Evolutionary conservation across 2,113 vertebrate genomes (phyloP), one percentile per base, ranked within the genome.

Genomic region (Hippocampus guttulatus): DNA sequence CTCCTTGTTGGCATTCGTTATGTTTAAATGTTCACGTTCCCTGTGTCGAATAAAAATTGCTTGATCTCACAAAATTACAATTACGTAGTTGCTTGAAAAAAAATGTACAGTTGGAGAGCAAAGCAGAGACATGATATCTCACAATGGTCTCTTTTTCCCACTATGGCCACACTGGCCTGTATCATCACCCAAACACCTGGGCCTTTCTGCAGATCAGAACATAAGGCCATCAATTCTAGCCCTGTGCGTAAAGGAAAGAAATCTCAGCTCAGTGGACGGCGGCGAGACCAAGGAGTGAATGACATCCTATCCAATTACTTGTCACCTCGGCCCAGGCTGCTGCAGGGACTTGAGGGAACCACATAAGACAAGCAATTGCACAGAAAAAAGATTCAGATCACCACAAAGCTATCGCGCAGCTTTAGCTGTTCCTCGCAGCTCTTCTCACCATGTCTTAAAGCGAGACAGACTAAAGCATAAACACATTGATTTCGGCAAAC

Each of bases 291-390:
- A 70, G 66, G 81, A 88, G 80, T 88, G 85, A 89, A 81, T 86
- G 88, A 79, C 80, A 87, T 87, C 85, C 84, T 66, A 83, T 81
- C 83, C 88, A 90, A 89, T 90, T 90, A 89, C 81, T 66, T 85
- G 85, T 84, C 88, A 86, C 80, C 84, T 82, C 80, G 58, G 66
- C 75, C 72, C 64, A 73, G 71, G 67, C 68, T 69, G 68, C 66
- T 67, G 79, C 73, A 21, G 75, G 65, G 76, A 78, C 74, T 76
- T 70, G 68, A 85, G 78, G 74, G 73, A 84, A 75, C 82, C 86
- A 81, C 84, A 84, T 54, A 80, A 89, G 84, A 85, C 89, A 82
- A 81, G 83, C 81, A 84, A 84, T 88, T 87, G 87, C 73, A 74
- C 12, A 6, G 76, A 77, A 76, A 55, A 83, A 86, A 81, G 78